Percentiles rank a stretch among this genome's conserved stretches.
Evolutionary conservation across 2,888 invertebrate genomes (phyloP).

Genomic region (Apomyelois bistriatella): DNA sequence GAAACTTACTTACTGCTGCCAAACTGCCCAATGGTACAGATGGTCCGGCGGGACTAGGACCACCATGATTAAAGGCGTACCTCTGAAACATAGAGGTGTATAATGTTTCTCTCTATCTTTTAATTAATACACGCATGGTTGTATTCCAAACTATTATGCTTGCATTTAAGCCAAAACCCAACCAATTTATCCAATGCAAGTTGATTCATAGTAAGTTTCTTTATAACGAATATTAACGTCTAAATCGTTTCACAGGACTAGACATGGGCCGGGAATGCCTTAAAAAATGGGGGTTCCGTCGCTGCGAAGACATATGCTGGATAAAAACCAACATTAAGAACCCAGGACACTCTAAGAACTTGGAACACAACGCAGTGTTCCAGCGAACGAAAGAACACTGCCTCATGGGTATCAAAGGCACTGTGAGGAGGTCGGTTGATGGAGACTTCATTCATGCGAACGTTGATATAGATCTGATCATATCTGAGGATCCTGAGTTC

Average conservation of each 20-base stretch:
- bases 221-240: no score
- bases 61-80: no score
- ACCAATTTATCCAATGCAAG: no score
- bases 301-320: slow-evolving; percentile 99
- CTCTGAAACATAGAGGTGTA: no score
- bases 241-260: slow-evolving; percentile 80
- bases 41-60: no score
- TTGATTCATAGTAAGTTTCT: no score
- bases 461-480: slow-evolving; percentile 98
- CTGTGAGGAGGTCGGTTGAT: slow-evolving; percentile 89
- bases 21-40: no score
- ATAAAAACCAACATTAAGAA: slow-evolving; percentile 97
- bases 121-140: no score
- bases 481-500: slow-evolving; percentile 97
- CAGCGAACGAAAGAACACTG: slow-evolving; percentile 99
- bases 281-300: slow-evolving; percentile 97
- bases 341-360: slow-evolving; percentile 95
- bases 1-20: no score
- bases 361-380: slow-evolving; percentile 96
- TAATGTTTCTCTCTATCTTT: no score
- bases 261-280: slow-evolving; percentile 97
- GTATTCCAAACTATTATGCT: no score
- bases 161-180: no score
- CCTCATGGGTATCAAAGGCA: slow-evolving; percentile 97
- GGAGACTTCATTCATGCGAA: slow-evolving; percentile 99